These are phyloP conservation scores for Zoanthus solanderi DNA, from an alignment of 92 coral and sea anemone species.

Conservation along the genomic window DNA sequence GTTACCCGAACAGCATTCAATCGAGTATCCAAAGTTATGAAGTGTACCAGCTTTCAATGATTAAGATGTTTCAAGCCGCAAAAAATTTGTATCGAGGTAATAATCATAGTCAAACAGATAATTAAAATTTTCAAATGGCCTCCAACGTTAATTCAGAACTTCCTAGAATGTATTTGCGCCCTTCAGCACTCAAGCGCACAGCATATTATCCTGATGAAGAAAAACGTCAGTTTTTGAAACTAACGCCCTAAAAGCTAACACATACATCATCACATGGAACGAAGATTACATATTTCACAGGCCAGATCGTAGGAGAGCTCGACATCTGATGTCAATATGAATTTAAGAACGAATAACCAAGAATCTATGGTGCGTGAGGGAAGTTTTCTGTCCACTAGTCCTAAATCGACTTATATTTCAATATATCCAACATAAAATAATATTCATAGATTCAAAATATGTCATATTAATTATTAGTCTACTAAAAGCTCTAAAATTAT, in stretches of 20 bases:
- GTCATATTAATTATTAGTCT: constrained; percentile 3
- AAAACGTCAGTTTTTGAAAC: constrained; percentile 91
- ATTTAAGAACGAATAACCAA: constrained; percentile 53
- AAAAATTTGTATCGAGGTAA: no score
- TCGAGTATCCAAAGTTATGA: no score
- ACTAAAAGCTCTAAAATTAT: neutral
- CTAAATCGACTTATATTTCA: constrained; percentile 40
- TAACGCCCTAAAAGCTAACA: constrained; percentile 64
- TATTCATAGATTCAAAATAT: constrained; percentile 7
- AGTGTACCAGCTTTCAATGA: no score
- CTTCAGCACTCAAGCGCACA: constrained; percentile 28
- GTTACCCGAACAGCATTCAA: no score
- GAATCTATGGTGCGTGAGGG: constrained; percentile 86
- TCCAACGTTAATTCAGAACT: no score
- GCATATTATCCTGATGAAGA: constrained; percentile 21
- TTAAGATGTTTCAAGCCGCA: no score
- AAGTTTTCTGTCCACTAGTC: constrained; percentile 57
- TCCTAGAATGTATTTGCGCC: neutral
- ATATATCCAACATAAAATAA: constrained; percentile 8
- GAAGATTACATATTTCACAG: constrained; percentile 18
- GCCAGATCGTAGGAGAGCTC: constrained; percentile 44
- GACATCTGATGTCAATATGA: constrained; percentile 49
- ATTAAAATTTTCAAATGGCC: no score
- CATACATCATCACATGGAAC: constrained; percentile 53
- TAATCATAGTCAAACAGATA: no score